Conservation (phyloP, 2,888 invertebrate species). For the Clepsis dumicolana region DNA sequence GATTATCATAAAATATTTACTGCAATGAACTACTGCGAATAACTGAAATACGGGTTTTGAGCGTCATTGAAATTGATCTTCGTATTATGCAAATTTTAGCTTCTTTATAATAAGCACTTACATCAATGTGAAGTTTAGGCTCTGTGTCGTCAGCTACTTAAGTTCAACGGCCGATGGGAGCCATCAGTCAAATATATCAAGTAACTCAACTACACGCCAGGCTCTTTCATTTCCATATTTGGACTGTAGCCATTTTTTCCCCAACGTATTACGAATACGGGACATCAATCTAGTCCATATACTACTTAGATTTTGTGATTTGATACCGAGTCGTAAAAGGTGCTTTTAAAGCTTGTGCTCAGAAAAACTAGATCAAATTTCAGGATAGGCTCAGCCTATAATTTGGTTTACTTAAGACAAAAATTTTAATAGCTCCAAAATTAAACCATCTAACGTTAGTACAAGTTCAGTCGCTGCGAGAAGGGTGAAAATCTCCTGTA, state of each 20-base stretch:
- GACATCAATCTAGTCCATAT: conserved; percentile 30
- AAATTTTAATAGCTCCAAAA: too few species aligned
- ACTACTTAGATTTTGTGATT: conserved; percentile 13
- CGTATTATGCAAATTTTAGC: not conserved
- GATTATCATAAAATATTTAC: too few species aligned
- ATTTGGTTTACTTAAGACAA: too few species aligned
- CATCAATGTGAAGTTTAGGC: not conserved
- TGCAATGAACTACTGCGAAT: too few species aligned
- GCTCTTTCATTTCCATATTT: conserved; percentile 42
- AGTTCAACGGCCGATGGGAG: conserved; percentile 18
- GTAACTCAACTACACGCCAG: conserved; percentile 37
- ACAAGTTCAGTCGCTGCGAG: too few species aligned
- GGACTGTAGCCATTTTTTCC: conserved; percentile 40
- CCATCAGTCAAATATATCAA: conserved; percentile 37
- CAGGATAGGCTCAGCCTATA: not conserved
- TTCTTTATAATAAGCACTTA: not conserved
- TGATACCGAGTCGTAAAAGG: not conserved
- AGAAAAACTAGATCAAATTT: not conserved
- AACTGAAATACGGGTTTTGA: too few species aligned
- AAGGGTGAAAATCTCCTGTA: too few species aligned
- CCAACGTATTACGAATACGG: conserved; percentile 24
- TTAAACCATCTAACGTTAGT: too few species aligned
- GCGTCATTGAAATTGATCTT: not conserved
- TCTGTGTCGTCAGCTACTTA: not conserved
- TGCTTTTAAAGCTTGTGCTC: not conserved